phyloP scores from a whole-genome alignment of 2,797 vertebrate species.

The Megaceryle alcyon region DNA sequence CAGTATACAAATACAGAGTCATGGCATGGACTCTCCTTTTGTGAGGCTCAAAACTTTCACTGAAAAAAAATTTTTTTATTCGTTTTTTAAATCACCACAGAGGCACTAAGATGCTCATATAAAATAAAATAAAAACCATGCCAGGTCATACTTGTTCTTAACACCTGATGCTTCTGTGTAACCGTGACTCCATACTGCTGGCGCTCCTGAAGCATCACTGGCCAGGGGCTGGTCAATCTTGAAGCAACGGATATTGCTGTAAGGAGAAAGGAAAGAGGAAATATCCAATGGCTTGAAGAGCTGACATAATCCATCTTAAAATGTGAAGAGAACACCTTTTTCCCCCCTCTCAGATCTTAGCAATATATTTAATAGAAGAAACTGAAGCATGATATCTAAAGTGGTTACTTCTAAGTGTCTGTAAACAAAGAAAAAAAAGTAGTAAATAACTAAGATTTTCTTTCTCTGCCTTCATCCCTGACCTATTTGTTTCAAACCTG shows the following conservation, averaged over 20 bases:
- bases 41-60: not conserved
- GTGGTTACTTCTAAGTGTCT: not conserved
- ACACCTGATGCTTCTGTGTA: conserved; percentile 95
- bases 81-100: not conserved
- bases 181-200: conserved; percentile 96
- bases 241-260: conserved; percentile 96
- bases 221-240: conserved; percentile 92
- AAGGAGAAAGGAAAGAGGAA: not conserved
- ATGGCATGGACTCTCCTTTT: not conserved
- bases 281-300: not conserved
- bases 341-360: not conserved
- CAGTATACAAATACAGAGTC: not conserved
- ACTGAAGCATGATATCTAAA: accelerated
- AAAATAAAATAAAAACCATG: too few species aligned
- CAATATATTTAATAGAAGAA: not conserved
- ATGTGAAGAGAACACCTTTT: not conserved
- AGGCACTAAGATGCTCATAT: not conserved
- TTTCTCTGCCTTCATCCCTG: not conserved
- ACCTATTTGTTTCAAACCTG: not conserved
- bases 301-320: not conserved
- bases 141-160: conserved; percentile 91
- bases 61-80: not conserved
- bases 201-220: conserved; percentile 88
- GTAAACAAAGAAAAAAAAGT: not conserved
- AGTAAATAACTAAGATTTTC: not conserved